Evolutionary conservation across 2,113 vertebrate genomes (phyloP), one percentile per base, ranked within the genome.

Genomic region (Hydrochoerus hydrochaeris): DNA sequence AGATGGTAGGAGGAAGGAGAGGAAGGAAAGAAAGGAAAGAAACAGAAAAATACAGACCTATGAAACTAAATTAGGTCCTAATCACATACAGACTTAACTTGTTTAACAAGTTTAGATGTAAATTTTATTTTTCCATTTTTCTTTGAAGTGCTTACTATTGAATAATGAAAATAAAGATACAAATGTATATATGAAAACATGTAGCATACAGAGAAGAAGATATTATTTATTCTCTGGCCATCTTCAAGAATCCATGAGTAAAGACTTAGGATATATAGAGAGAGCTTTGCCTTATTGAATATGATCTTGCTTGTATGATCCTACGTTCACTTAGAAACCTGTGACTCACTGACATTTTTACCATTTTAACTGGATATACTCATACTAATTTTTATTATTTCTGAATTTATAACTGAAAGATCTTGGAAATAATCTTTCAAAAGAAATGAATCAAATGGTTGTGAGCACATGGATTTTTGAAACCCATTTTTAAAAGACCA

Each of bases 401-500:
- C 54, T 91, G 44, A 97, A 95, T 28, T 97, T 95, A 92, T 67
- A 73, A 95, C 54, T 82, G 65, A 89, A 81, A 92, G 38, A 67
- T 65, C 28, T 97, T 84, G 90, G 41, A 95, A 81, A 97, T 35
- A 81, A 49, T 95, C 73, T 94, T 92, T 97, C 83, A 77, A 92
- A 95, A 89, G 85, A 95, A 97, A 82, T 81, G 32, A 95, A 85
- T 93, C 26, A 73, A 60, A 81, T 96, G 85, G 41, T 63, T 82
- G n/a, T 96, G 81, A 98, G 22, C 1, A 16, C 19, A 44, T 78
- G 13, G 46, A n/a, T 84, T 98, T 98, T 91, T 77, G 54, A 97
- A 97, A 82, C 62, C 95, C 19, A 49, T 22, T 97, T 98, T 54
- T 0, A 94, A 95, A 97, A 95, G 2, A 26, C 60, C 78, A 78